phyloP scores from a whole-genome alignment of 53 echinoderm and acorn worm species.

The Mesocentrotus franciscanus region DNA sequence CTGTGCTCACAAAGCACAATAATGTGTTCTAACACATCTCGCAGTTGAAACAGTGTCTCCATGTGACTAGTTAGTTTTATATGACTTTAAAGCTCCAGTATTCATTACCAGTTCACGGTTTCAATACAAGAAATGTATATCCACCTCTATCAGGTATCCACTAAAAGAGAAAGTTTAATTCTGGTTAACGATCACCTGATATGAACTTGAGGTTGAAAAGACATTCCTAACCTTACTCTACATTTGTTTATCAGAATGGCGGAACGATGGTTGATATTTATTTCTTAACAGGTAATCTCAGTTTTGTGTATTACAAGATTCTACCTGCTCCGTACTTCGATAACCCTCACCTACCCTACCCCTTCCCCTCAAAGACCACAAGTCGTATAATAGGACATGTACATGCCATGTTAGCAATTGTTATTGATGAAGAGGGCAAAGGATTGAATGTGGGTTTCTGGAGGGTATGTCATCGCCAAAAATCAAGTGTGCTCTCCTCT shows the following conservation, averaged over 20 bases:
- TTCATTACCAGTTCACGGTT: not conserved
- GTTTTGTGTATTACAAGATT: not conserved
- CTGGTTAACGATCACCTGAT: not conserved
- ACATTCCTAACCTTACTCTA: not conserved
- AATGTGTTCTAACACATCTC: too few relatives aligned
- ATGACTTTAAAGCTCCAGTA: not conserved
- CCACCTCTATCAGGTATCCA: not conserved
- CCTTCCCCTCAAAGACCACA: not conserved
- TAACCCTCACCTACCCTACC: not conserved
- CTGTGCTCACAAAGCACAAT: not conserved
- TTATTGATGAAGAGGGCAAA: slow-evolving; percentile 51
- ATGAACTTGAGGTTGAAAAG: not conserved
- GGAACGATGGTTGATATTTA: not conserved
- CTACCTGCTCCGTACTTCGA: not conserved
- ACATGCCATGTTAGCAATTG: slow-evolving; percentile 44
- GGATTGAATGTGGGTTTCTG: slow-evolving; percentile 14
- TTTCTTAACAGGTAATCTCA: not conserved
- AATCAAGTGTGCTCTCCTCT: slow-evolving; percentile 51
- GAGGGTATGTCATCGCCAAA: slow-evolving; percentile 58
- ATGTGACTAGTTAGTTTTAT: too few relatives aligned
- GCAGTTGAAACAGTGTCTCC: too few relatives aligned
- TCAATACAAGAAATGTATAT: not conserved
- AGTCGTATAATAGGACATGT: slow-evolving; percentile 22
- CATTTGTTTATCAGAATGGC: not conserved
- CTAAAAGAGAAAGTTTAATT: not conserved